Evolutionary conservation across 2,888 invertebrate genomes (phyloP), one percentile per base, ranked within the genome.

Genomic region (Tipula confusa): DNA sequence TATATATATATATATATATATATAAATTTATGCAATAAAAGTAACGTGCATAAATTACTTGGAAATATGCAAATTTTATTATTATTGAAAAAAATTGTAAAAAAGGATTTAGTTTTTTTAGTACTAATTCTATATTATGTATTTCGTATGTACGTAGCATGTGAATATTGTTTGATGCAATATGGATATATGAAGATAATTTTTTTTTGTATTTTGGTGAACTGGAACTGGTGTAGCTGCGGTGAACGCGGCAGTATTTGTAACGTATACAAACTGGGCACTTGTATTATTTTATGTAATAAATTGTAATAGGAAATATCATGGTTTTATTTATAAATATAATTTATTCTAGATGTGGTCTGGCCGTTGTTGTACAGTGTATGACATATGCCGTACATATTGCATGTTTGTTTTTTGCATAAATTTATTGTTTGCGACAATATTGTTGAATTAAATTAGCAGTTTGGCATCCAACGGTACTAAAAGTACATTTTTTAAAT

Each of bases 21-120:
- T n/a, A n/a, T 15, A 43, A 1, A n/a, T n/a, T n/a, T n/a, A 64
- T 64, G 24, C 64, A 24, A 64, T 24, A 64, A 64, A 64, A 64
- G 64, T 64, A 64, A 64, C 24, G 64, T 64, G 24, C 64, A 64
- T 64, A 64, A 64, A 64, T 64, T 64, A 64, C 64, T 64, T 18
- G 64, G 64, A 11, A 64, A 64, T 64, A 64, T 64, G 64, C 64
- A 64, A 64, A 64, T 64, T 64, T 64, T 64, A 64, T 64, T 64
- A 24, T 24, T 64, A 64, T 64, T 64, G 64, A 64, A 64, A 64
- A 64, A 43, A 24, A 64, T 64, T 24, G 64, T 24, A 24, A 9
- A 64, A 64, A 64, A 24, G 64, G 64, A 64, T 64, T 64, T 24
- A 64, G 64, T 43, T 43, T 43, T 43, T 43, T 15, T 15, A 15